These are phyloP conservation scores for Gonioctena quinquepunctata DNA, from an alignment of 1,140 invertebrate genomes.

Conservation along the genomic window DNA sequence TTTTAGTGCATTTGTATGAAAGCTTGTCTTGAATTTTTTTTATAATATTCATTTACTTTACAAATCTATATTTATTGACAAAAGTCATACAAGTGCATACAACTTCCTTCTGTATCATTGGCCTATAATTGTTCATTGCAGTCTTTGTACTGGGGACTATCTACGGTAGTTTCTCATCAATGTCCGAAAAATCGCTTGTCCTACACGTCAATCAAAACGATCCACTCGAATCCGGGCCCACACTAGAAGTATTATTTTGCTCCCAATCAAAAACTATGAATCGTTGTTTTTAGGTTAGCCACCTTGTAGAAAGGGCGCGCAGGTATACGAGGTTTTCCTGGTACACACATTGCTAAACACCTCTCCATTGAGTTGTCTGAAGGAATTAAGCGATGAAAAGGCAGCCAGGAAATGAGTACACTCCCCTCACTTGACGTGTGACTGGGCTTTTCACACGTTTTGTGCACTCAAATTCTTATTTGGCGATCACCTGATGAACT, in stretches of 20 bases:
- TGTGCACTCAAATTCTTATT: too few relatives aligned
- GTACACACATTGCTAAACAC: slow-evolving; percentile 1
- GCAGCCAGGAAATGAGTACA: background rate
- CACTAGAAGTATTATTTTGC: background rate
- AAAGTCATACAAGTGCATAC: too few relatives aligned
- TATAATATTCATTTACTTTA: too few relatives aligned
- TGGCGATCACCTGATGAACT: too few relatives aligned
- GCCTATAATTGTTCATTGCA: too few relatives aligned
- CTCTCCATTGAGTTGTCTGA: slow-evolving; percentile 14
- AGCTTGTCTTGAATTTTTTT: too few relatives aligned
- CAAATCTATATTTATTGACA: too few relatives aligned
- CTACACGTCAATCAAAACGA: background rate
- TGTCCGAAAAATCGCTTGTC: background rate
- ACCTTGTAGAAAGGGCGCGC: background rate
- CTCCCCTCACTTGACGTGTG: background rate
- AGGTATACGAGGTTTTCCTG: background rate
- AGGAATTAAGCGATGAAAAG: background rate
- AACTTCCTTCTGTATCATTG: too few relatives aligned
- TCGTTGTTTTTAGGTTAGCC: background rate
- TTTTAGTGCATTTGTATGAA: too few relatives aligned
- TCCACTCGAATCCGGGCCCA: background rate
- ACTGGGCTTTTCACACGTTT: background rate
- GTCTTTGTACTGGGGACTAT: too few relatives aligned
- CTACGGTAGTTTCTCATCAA: too few relatives aligned
- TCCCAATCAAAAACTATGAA: background rate